Conservation (phyloP, 2,888 invertebrate species). For the Amiota minor region DNA sequence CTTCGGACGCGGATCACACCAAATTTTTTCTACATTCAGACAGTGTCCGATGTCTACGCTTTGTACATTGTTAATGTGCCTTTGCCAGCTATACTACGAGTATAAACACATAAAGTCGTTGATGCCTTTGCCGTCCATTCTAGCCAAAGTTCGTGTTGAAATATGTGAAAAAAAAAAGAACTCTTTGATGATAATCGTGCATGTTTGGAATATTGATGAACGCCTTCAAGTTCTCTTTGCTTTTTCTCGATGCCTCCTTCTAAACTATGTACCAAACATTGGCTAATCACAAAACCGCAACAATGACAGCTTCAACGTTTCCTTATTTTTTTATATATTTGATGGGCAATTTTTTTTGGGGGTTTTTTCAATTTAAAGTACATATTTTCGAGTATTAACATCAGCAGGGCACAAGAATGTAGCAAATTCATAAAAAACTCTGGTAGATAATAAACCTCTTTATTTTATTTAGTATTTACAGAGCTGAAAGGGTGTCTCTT, state of each 20-base stretch:
- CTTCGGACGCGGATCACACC: too few relatives aligned
- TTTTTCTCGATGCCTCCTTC: not conserved
- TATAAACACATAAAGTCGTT: too few relatives aligned
- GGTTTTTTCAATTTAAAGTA: too few relatives aligned
- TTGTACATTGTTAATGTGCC: not conserved
- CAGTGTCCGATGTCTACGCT: not conserved
- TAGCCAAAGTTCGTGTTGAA: conserved; percentile 52
- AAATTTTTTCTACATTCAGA: not conserved
- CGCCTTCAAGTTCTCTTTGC: conserved; percentile 48
- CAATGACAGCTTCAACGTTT: not conserved
- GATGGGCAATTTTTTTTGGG: not conserved
- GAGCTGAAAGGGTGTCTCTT: too few relatives aligned
- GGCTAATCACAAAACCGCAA: not conserved
- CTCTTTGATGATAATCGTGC: conserved; percentile 68
- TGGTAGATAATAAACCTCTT: too few relatives aligned
- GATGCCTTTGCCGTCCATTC: too few relatives aligned
- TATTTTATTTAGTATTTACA: too few relatives aligned
- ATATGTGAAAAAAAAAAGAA: conserved; percentile 68
- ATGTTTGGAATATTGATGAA: conserved; percentile 67
- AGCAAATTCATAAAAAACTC: too few relatives aligned
- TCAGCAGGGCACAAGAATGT: too few relatives aligned
- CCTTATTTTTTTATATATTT: not conserved
- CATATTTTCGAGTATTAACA: too few relatives aligned
- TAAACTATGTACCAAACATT: too few relatives aligned
- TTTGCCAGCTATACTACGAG: too few relatives aligned